phyloP scores from a whole-genome alignment of 2,888 invertebrate genomes.

The Acrocyrtus sp. region DNA sequence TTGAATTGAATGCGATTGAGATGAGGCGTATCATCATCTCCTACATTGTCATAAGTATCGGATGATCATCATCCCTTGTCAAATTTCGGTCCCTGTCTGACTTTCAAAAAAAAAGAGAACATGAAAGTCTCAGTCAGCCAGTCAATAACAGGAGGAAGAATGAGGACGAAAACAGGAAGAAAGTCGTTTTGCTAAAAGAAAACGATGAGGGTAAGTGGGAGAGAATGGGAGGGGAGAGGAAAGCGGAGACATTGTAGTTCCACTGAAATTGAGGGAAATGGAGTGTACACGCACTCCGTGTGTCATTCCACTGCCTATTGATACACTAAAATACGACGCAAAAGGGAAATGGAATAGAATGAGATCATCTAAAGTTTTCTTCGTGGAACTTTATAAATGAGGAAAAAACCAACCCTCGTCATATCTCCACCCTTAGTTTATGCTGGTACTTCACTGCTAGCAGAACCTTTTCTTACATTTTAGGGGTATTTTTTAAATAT shows the following conservation, averaged over 20 bases:
- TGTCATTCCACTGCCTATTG: background rate
- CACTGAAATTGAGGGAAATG: constrained; percentile 42
- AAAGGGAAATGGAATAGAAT: background rate
- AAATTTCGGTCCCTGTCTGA: constrained; percentile 3
- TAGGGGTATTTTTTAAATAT: no score
- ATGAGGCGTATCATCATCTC: background rate
- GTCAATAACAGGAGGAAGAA: background rate
- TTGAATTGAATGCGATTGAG: background rate
- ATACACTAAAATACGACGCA: background rate
- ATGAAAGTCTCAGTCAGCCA: no score
- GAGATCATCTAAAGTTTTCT: background rate
- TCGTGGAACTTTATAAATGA: background rate
- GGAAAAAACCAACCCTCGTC: background rate
- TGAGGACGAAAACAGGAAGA: constrained; percentile 3
- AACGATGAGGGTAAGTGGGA: background rate
- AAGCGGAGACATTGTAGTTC: constrained; percentile 11
- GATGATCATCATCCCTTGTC: constrained; percentile 5
- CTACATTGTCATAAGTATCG: constrained; percentile 25
- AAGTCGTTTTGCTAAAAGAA: background rate
- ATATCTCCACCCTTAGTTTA: no score
- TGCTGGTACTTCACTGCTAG: no score
- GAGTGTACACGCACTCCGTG: constrained; percentile 21
- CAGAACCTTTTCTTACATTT: no score
- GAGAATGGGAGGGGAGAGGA: background rate
- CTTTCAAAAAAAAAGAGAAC: background rate